Conservation (phyloP, 2,113 vertebrate species). For the Dipodomys stephensi region DNA sequence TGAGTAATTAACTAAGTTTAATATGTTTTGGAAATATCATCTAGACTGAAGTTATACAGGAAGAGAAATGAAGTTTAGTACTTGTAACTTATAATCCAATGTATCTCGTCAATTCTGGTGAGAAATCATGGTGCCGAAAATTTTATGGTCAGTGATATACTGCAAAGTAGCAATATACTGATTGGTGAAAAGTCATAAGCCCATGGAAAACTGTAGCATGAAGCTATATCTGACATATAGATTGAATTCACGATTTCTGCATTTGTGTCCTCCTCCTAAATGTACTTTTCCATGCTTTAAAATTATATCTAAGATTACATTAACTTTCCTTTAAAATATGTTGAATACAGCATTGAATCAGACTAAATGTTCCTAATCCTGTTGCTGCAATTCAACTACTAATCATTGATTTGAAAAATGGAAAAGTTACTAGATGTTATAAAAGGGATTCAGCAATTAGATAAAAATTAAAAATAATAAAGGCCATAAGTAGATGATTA, state of each 20-base stretch:
- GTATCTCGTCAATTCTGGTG: neutral
- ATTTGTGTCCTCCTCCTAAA: neutral
- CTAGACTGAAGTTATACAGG: neutral
- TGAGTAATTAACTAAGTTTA: neutral
- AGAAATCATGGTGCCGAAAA: neutral
- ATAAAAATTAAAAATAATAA: constrained; percentile 1
- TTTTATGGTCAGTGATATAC: neutral
- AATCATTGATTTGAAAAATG: constrained; percentile 31
- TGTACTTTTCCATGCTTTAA: neutral
- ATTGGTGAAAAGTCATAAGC: neutral
- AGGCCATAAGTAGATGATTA: neutral
- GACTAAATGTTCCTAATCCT: neutral
- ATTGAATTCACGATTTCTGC: neutral
- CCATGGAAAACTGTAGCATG: neutral
- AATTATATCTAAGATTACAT: neutral
- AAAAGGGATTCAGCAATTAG: neutral
- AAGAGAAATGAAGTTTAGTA: neutral
- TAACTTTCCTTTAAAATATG: constrained; percentile 30
- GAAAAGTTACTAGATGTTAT: neutral
- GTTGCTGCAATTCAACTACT: neutral
- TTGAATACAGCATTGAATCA: neutral
- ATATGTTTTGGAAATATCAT: constrained; percentile 18
- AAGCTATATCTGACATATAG: neutral
- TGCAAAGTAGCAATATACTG: neutral
- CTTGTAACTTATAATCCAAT: constrained; percentile 21